phyloP scores from a whole-genome alignment of 2,797 vertebrate species.

The Hozukius guyotensis region DNA sequence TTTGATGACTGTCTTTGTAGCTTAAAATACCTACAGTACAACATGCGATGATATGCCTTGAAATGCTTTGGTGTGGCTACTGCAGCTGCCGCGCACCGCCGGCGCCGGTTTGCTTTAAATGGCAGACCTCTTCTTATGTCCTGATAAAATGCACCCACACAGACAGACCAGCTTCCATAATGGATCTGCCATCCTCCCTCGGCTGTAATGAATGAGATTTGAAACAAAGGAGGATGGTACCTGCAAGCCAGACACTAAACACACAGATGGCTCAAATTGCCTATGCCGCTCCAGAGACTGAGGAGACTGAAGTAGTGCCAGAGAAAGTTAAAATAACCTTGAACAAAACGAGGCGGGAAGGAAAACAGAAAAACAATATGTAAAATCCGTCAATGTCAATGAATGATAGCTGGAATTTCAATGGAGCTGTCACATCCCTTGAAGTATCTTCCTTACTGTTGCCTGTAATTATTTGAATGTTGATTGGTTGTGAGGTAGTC shows the following conservation, averaged over 20 bases:
- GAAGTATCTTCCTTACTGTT: slow-evolving; percentile 15
- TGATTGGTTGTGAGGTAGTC: slow-evolving; percentile 30
- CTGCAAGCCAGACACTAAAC: slow-evolving; percentile 81
- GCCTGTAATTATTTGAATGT: slow-evolving; percentile 27
- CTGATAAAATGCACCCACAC: slow-evolving; percentile 79
- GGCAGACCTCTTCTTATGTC: slow-evolving; percentile 72
- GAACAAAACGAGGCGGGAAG: slow-evolving; percentile 62
- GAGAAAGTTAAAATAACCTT: slow-evolving; percentile 80
- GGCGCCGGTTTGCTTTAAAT: slow-evolving; percentile 61
- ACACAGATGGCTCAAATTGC: slow-evolving; percentile 81
- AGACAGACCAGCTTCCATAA: slow-evolving; percentile 76
- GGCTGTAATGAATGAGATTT: slow-evolving; percentile 84
- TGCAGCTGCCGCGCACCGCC: slow-evolving; percentile 19
- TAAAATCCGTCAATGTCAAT: slow-evolving; percentile 58
- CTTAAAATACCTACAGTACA: slow-evolving; percentile 37
- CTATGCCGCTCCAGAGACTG: slow-evolving; percentile 73
- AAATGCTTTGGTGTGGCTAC: slow-evolving; percentile 31
- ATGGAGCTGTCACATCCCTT: slow-evolving; percentile 10
- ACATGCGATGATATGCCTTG: slow-evolving; percentile 28
- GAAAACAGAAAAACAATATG: slow-evolving; percentile 63
- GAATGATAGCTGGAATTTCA: slow-evolving; percentile 48
- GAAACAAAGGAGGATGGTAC: slow-evolving; percentile 83
- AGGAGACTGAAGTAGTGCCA: slow-evolving; percentile 76
- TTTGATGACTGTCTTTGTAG: slow-evolving; percentile 22
- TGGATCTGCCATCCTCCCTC: slow-evolving; percentile 80